Evolutionary conservation across 2,113 vertebrate species (phyloP).

Genomic region (Scomber colias): DNA sequence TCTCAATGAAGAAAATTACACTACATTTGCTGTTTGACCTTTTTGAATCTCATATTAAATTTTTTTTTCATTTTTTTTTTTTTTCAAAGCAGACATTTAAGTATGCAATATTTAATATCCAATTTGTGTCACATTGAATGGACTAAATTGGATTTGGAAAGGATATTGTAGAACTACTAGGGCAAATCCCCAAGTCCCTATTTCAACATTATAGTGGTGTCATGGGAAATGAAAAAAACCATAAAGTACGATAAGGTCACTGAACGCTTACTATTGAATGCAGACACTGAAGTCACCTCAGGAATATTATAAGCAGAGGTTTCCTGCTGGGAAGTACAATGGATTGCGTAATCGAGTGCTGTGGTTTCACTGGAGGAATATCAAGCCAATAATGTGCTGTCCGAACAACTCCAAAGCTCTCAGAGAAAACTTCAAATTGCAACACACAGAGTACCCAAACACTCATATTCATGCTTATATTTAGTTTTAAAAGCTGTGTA

Average conservation of each 20-base stretch:
- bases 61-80: not conserved
- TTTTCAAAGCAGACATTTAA: constrained; percentile 20
- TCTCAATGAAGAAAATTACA: constrained; percentile 2
- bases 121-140: constrained; percentile 36
- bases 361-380: constrained; percentile 12
- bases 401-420: not conserved
- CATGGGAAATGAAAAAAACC: constrained; percentile 41
- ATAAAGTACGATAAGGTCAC: constrained; percentile 44
- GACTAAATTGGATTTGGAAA: constrained; percentile 51
- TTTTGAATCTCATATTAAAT: constrained; percentile 5
- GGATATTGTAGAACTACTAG: constrained; percentile 45
- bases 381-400: constrained; percentile 1
- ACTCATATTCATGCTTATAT: not conserved
- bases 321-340: not conserved
- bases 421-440: not conserved
- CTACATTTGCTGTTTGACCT: constrained; percentile 38
- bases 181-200: constrained; percentile 35
- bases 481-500: not conserved
- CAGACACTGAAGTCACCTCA: not conserved
- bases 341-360: constrained; percentile 11
- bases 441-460: not conserved
- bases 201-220: constrained; percentile 52
- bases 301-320: not conserved
- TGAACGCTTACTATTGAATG: not conserved
- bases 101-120: constrained; percentile 46